phyloP scores from a whole-genome alignment of 1,140 invertebrate genomes.

The Drosophila bifasciata region DNA sequence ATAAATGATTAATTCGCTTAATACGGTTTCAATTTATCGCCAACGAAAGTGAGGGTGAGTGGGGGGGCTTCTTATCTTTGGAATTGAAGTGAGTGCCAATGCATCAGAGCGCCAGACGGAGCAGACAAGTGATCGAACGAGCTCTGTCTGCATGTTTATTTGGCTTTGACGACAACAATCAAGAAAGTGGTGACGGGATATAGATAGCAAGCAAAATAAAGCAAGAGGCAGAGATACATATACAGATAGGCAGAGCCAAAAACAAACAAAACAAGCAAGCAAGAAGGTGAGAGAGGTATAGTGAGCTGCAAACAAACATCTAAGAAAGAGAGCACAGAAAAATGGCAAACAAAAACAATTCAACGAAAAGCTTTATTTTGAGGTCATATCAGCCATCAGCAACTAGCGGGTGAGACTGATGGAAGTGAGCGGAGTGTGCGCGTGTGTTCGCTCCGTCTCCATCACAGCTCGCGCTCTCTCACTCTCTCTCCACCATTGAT shows the following conservation, averaged over 20 bases:
- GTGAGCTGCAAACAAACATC: not conserved
- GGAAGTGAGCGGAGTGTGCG: not conserved
- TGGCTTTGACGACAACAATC: slow-evolving; percentile 14
- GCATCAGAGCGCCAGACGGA: slow-evolving; percentile 50
- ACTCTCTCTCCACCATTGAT: not conserved
- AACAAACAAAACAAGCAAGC: slow-evolving; percentile 10
- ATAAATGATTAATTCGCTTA: slow-evolving; percentile 38
- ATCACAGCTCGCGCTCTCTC: not conserved
- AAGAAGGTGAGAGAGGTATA: not conserved
- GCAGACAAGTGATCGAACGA: slow-evolving; percentile 23
- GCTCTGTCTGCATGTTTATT: slow-evolving; percentile 26
- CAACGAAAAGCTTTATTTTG: slow-evolving; percentile 49
- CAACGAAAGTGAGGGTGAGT: slow-evolving; percentile 44
- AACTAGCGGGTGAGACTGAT: slow-evolving; percentile 9
- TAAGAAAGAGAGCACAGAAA: not conserved
- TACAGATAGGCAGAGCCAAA: not conserved
- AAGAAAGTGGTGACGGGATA: slow-evolving; percentile 1
- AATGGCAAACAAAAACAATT: slow-evolving; percentile 57
- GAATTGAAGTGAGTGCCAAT: slow-evolving; percentile 10
- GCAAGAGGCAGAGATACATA: slow-evolving; percentile 10
- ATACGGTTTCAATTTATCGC: slow-evolving; percentile 28
- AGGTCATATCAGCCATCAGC: slow-evolving; percentile 23
- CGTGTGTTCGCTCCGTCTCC: slow-evolving; percentile 15
- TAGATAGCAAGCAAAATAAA: slow-evolving; percentile 3
- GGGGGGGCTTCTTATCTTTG: slow-evolving; percentile 16